Evolutionary conservation across 1,140 invertebrate species (phyloP).

Genomic region (Maniola jurtina): DNA sequence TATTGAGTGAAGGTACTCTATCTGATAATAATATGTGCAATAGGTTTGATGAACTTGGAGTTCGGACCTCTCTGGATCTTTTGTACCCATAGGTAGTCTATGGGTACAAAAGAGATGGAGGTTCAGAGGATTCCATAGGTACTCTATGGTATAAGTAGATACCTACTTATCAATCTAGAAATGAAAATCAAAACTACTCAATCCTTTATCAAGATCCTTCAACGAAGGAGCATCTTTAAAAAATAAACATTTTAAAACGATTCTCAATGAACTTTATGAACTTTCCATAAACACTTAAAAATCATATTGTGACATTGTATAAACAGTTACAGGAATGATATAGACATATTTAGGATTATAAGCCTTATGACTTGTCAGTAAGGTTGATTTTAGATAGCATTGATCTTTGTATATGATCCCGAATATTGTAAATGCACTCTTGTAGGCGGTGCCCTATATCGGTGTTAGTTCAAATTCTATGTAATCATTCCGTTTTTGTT

Average conservation of each 20-base stretch:
- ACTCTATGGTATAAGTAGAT: too few species aligned
- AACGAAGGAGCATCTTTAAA: constrained; percentile 8
- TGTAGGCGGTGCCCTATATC: constrained; percentile 21
- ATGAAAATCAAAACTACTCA: neutral
- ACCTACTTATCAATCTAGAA: neutral
- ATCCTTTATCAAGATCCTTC: neutral
- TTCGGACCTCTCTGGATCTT: too few species aligned
- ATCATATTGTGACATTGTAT: constrained; percentile 12
- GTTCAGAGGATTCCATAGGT: too few species aligned
- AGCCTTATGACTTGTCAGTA: neutral
- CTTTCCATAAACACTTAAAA: constrained; percentile 41
- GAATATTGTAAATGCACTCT: constrained; percentile 11
- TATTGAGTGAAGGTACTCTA: too few species aligned
- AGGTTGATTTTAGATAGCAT: neutral
- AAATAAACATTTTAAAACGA: constrained; percentile 30
- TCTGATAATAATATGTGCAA: too few species aligned
- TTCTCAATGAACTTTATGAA: constrained; percentile 40
- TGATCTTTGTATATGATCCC: neutral
- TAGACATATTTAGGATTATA: neutral
- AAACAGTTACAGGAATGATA: constrained; percentile 2
- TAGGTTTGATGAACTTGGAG: too few species aligned
- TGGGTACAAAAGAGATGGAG: too few species aligned
- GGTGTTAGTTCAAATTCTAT: neutral
- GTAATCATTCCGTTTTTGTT: neutral
- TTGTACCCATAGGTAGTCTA: too few species aligned